phyloP scores from a whole-genome alignment of 2,888 invertebrate species.

The Ypsolopha scabrella region DNA sequence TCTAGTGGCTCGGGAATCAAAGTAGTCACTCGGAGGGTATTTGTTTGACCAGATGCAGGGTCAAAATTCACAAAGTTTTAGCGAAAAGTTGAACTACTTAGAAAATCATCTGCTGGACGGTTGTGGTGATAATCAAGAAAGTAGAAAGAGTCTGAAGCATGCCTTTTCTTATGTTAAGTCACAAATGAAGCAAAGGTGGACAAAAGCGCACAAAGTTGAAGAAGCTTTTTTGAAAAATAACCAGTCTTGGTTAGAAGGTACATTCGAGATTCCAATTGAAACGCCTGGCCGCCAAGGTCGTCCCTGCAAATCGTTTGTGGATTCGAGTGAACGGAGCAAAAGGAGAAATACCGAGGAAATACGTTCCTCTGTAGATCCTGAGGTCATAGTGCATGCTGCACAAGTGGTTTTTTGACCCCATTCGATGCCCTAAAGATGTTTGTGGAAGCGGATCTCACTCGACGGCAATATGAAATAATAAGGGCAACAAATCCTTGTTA shows the following conservation, averaged over 20 bases:
- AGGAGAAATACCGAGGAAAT: conserved; percentile 8
- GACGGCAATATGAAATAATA: conserved; percentile 11
- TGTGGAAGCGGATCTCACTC: conserved; percentile 9
- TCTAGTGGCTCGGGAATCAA: conserved; percentile 10
- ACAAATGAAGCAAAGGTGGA: conserved; percentile 7
- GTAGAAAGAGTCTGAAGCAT: conserved; percentile 5
- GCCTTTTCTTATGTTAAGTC: conserved; percentile 9
- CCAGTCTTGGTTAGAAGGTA: conserved; percentile 8
- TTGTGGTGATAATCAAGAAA: conserved; percentile 5
- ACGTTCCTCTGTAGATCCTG: conserved; percentile 1
- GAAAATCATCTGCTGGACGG: conserved; percentile 4
- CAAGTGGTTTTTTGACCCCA: conserved; percentile 3
- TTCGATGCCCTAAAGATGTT: conserved; percentile 6
- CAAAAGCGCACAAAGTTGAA: conserved; percentile 3
- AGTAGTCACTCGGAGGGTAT: conserved; percentile 10
- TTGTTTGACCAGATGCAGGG: conserved; percentile 10
- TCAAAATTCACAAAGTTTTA: conserved; percentile 10
- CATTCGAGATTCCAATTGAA: conserved; percentile 8
- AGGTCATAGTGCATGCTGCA: conserved; percentile 2
- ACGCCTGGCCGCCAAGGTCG: conserved; percentile 3
- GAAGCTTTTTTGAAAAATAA: conserved; percentile 8
- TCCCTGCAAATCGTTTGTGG: conserved; percentile 4
- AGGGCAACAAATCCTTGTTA: neutral
- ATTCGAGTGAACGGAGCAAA: conserved; percentile 5
- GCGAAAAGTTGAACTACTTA: conserved; percentile 9